Conservation (phyloP, 2,797 vertebrate species). For the Pelobates cultripes region DNA sequence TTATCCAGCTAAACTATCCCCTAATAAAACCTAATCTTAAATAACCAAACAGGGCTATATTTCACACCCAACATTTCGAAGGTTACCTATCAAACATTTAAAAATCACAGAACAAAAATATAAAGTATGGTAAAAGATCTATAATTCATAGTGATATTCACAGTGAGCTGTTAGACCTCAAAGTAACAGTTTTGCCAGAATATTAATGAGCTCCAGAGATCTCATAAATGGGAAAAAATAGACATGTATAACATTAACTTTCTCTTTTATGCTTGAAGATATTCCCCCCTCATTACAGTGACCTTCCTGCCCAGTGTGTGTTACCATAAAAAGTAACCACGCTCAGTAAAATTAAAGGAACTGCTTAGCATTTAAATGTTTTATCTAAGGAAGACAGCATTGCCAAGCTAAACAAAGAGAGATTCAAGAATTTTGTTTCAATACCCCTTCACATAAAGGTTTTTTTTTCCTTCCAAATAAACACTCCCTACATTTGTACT, state of each 20-base stretch:
- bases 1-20: not conserved
- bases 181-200: constrained; percentile 22
- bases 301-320: constrained; percentile 77
- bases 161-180: constrained; percentile 8
- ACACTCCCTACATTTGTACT: constrained; percentile 56
- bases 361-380: constrained; percentile 72
- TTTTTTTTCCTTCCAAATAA: constrained; percentile 64
- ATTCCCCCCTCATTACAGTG: constrained; percentile 69
- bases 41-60: not conserved
- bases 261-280: constrained; percentile 73
- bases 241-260: constrained; percentile 70
- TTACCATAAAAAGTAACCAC: constrained; percentile 76
- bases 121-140: not conserved
- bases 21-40: not conserved
- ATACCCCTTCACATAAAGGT: constrained; percentile 65
- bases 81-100: not conserved
- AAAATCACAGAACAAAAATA: not conserved
- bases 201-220: constrained; percentile 49
- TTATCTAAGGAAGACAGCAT: constrained; percentile 75
- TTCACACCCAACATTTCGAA: not conserved
- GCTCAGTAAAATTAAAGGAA: constrained; percentile 76
- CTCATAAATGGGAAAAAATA: constrained; percentile 65
- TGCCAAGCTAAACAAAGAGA: constrained; percentile 72
- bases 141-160: constrained; percentile 4
- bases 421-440: constrained; percentile 69